Evolutionary conservation across 2,888 invertebrate species (phyloP), one percentile per base, ranked within the genome.

Genomic region (Drosophila pegasa): DNA sequence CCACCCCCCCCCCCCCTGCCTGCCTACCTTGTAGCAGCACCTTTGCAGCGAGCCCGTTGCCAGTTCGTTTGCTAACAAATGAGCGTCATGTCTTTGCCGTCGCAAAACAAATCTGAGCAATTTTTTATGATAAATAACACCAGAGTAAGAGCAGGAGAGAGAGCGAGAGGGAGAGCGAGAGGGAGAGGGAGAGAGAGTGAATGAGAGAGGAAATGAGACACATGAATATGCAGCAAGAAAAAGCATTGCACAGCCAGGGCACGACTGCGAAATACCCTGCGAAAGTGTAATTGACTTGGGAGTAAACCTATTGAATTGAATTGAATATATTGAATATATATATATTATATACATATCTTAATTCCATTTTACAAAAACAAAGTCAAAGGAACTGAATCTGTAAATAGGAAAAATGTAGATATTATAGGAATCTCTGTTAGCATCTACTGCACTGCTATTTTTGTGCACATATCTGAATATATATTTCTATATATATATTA

Each of bases 121-220:
- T 85, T 85, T 88, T 85, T 85, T 85, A 85, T 85, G 85, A 85
- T 85, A 85, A 85, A 85, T 88, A 85, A 88, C 85, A 81, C 79
- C 71, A 63, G 55, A 61, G 67, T 25, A 9, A 48, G 57, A 20
- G 58, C 29, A 18, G n/a, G 16, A 29, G 18, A 22, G 37, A 20
- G n/a, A 27, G 37, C 43, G 33, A 4, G 16, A 3, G 33, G 5
- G 33, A 6, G 6, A 18, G 38, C 10, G 18, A n/a, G 18, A 5
- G 3, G 3, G n/a, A n/a, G 35, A 16, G 37, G 7, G 16, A 0
- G 16, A 10, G 37, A 9, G n/a, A 14, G 27, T 0, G n/a, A 12
- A 18, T 27, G 25, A 9, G 38, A 20, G 52, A 4, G 18, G 14
- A 12, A 37, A 16, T 16, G 37, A 51, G 20, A 54, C 54, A 41